Evolutionary conservation across 2,113 vertebrate genomes (phyloP), one percentile per base, ranked within the genome.

Genomic region (Echinops telfairi): DNA sequence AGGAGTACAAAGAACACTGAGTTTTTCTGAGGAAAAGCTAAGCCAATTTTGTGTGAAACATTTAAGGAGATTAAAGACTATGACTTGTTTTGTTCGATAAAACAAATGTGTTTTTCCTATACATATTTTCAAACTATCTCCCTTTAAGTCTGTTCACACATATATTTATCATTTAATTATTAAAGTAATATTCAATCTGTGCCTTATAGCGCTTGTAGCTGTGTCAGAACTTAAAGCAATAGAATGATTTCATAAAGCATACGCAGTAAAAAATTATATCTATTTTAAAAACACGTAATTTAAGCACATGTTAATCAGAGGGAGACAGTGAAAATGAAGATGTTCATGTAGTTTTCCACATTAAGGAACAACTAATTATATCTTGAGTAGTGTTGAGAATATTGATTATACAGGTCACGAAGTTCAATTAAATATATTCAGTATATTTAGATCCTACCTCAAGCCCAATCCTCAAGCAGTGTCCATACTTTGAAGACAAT

Each of bases 41-140:
- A 86, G 57, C 25, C 15, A 16, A 79, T 88, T 88, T 92, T 80
- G 8, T 53, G 31, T 80, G 76, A 70, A 47, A 82, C 62, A 82
- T 85, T 76, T 84, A 91, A 92, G 83, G 95, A 79, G 38, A 31
- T 94, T 76, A 91, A 94, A 29, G 20, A 79, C 85, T 82, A 83
- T 22, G 12, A 93, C 68, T 5, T 84, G 79, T 68, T 90, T 94
- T 33, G 43, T 58, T 92, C 43, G 40, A 86, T 43, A 94, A 89
- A 84, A 22, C 47, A 90, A 87, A 88, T 73, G 58, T 17, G 66
- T 83, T 76, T 95, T 76, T 94, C 75, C 79, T 40, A 81, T 7
- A 64, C 20, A 36, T 43, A 93, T 83, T 90, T 92, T 93, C 86
- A 93, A 89, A 76, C 31, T 83, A 29, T 53, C 36, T 95, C 91